phyloP scores from a whole-genome alignment of 2,113 vertebrate genomes.

The Rhea americana region DNA sequence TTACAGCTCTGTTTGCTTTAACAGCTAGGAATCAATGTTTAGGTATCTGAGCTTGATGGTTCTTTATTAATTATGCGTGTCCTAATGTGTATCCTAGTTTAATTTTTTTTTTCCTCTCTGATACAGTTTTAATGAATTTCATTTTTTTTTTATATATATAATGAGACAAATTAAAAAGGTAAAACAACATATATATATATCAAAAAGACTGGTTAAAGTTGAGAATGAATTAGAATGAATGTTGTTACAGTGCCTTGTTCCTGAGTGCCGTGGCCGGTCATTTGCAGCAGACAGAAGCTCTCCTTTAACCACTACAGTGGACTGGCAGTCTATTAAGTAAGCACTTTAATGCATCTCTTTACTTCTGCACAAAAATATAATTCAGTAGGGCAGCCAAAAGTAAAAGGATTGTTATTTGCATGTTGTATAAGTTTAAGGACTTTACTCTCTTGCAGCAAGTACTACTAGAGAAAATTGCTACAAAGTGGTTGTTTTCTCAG shows the following conservation, averaged over 20 bases:
- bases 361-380: not conserved
- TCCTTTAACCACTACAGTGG: slow-evolving; percentile 91
- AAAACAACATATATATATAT: not conserved
- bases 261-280: slow-evolving; percentile 84
- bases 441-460: not conserved
- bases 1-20: not conserved
- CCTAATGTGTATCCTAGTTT: not conserved
- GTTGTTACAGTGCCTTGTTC: slow-evolving; percentile 82
- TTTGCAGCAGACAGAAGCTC: slow-evolving; percentile 86
- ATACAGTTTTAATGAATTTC: not conserved
- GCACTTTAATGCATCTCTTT: not conserved
- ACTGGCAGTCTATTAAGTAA: slow-evolving; percentile 97
- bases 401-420: fast-evolving
- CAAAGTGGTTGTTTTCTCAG: not conserved
- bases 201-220: not conserved
- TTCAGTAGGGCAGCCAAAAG: not conserved
- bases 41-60: not conserved
- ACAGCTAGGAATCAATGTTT: not conserved
- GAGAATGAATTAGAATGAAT: not conserved
- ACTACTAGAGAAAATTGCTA: not conserved
- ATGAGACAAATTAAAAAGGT: too few relatives aligned
- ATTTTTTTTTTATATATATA: not conserved
- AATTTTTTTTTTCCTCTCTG: not conserved
- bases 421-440: not conserved
- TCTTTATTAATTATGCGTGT: not conserved